Conservation (phyloP, 2,797 vertebrate genomes). For the Psittacula derbiana region DNA sequence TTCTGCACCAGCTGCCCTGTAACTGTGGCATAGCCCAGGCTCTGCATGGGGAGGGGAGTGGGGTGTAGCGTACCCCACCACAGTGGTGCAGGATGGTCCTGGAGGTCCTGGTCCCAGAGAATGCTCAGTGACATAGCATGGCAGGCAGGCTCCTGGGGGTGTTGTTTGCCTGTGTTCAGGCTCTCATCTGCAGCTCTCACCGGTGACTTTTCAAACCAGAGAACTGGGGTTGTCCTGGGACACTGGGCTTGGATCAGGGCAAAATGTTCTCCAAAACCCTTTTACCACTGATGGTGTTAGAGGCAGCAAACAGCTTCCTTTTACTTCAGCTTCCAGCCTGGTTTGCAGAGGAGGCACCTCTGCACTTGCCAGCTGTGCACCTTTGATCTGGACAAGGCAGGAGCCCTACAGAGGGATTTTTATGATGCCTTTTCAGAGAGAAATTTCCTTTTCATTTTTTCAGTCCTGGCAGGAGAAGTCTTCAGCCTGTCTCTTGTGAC, state of each 20-base stretch:
- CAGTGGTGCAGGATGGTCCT: rapidly evolving
- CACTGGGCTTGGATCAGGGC: background rate
- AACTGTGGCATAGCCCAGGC: background rate
- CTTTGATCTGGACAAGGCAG: background rate
- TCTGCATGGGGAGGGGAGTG: rapidly evolving
- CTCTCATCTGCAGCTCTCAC: background rate
- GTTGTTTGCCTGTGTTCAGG: background rate
- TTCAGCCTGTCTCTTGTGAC: background rate
- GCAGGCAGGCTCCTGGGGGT: background rate
- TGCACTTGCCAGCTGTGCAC: background rate
- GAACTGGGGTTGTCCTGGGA: background rate
- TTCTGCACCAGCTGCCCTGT: background rate
- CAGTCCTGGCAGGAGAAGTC: slow-evolving; percentile 20
- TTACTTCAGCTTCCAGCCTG: background rate
- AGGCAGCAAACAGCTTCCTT: background rate
- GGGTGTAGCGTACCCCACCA: rapidly evolving
- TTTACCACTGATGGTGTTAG: background rate
- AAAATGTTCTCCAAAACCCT: background rate
- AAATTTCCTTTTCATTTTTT: slow-evolving; percentile 37
- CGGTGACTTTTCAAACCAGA: background rate
- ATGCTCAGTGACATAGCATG: rapidly evolving
- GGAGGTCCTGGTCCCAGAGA: background rate
- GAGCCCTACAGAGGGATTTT: background rate
- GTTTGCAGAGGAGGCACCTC: background rate
- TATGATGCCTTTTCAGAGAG: background rate